Evolutionary conservation across 2,888 invertebrate genomes (phyloP).

Genomic region (Andrena praecox): DNA sequence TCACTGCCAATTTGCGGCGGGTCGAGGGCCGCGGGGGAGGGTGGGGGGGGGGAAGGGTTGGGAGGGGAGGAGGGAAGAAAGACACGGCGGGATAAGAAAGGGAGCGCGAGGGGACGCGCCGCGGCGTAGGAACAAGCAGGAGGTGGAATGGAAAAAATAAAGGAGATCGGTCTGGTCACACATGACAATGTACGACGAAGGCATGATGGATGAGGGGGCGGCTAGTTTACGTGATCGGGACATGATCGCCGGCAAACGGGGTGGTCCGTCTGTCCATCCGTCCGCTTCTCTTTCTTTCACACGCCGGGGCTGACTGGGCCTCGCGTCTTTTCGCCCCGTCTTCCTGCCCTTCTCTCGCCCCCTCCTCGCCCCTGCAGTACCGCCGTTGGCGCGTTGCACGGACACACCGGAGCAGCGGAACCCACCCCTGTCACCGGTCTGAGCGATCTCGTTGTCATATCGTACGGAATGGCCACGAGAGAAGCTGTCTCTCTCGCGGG

Average conservation of each 20-base stretch:
- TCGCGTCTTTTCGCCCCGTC: slow-evolving; percentile 36
- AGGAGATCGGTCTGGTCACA: slow-evolving; percentile 70
- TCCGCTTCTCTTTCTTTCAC: slow-evolving; percentile 58
- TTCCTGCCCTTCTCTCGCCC: slow-evolving; percentile 25
- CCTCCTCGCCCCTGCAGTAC: too few species aligned
- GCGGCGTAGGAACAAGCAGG: slow-evolving; percentile 20
- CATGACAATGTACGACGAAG: slow-evolving; percentile 81
- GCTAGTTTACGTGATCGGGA: slow-evolving; percentile 84
- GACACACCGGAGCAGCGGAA: slow-evolving; percentile 49
- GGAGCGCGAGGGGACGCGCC: slow-evolving; percentile 11
- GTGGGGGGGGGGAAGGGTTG: too few species aligned
- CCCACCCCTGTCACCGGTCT: slow-evolving; percentile 81
- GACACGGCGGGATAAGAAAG: slow-evolving; percentile 33
- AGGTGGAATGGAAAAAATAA: slow-evolving; percentile 44
- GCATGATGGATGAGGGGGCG: slow-evolving; percentile 85
- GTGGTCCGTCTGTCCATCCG: slow-evolving; percentile 79
- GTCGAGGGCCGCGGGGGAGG: slow-evolving; percentile 6
- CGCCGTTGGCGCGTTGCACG: slow-evolving; percentile 45
- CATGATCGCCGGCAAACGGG: slow-evolving; percentile 83
- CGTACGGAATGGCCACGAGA: slow-evolving; percentile 69
- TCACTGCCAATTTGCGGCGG: slow-evolving; percentile 67
- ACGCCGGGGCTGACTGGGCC: slow-evolving; percentile 34
- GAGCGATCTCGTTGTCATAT: slow-evolving; percentile 83
- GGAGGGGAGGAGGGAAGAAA: too few species aligned
- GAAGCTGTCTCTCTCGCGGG: slow-evolving; percentile 51